Evolutionary conservation across 2,113 vertebrate species (phyloP), one percentile per base, ranked within the genome.

Genomic region (Perca flavescens): DNA sequence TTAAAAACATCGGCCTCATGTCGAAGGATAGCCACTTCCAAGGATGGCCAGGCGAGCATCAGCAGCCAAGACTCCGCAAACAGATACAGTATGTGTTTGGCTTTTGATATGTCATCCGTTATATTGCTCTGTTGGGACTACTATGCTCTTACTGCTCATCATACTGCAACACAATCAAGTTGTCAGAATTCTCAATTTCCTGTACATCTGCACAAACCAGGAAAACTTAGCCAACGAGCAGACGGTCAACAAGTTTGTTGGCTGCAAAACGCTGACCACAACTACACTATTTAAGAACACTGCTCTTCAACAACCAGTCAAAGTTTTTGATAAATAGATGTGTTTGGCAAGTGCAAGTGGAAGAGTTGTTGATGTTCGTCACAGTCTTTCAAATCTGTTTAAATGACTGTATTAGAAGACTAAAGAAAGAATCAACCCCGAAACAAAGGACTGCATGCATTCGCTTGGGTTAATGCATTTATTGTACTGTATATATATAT

Each of bases 201-300:
- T 77, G 67, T 65, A 61, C 43, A 77, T 78, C 43, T 85, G 77
- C 2, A 16, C 65, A 64, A 43, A 77, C 64, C 10, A 9, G 15
- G 49, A 79, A 67, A 71, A 72, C 43, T 5, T n/a, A 21, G 50
- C 71, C 78, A 60, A 63, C 31, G 14, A 36, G 66, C 77, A 72
- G 67, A 74, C 25, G 65, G 65, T 85, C 80, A 76, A 60, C 46
- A 71, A 61, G 70, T 74, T 70, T 77, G 54, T 25, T 79, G 79
- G 79, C 82, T 75, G 74, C 19, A 31, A 54, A 73, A 16, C 31
- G 7, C 8, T n/a, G 65, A 86, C 85, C 85, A 74, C 78, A 86
- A 79, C 43, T 66, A 31, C 13, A 21, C 67, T 72, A 67, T 62
- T 80, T 40, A 2, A 25, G 68, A 52, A 65, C 80, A 11, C n/a